A percentile compares a stretch with the other conserved stretches of the same genome.
These are phyloP conservation scores for Pterocles gutturalis DNA, from an alignment of 2,113 vertebrate genomes.

Conservation along the genomic window DNA sequence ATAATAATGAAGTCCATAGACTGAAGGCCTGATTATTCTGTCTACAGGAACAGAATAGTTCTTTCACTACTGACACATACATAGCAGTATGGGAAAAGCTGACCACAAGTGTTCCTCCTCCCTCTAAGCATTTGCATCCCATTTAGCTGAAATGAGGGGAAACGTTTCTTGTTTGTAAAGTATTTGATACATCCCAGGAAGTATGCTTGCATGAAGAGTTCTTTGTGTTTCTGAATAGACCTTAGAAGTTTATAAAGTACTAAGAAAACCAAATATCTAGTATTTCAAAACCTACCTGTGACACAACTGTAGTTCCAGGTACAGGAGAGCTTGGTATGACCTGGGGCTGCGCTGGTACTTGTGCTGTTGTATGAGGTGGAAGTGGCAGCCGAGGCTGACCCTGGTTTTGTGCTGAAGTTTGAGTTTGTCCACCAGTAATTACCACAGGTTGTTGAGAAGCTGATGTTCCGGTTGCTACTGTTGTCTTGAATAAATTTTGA, in stretches of 20 bases:
- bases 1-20: neutral
- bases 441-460: constrained; percentile 76
- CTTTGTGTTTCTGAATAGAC: neutral
- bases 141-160: neutral
- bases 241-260: neutral
- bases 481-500: constrained; percentile 53
- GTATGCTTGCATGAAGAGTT: accelerated
- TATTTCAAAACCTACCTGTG: constrained; percentile 73
- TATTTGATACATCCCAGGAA: neutral
- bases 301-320: constrained; percentile 81
- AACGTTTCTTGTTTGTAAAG: neutral
- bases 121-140: neutral
- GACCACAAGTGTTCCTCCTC: neutral
- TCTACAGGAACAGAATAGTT: neutral
- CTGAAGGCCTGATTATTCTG: neutral
- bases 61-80: neutral
- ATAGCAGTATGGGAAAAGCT: neutral
- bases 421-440: constrained; percentile 38
- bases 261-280: neutral
- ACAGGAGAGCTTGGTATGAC: constrained; percentile 68
- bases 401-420: constrained; percentile 63
- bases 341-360: constrained; percentile 58
- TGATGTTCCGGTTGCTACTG: constrained; percentile 72
- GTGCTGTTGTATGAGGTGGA: constrained; percentile 36
- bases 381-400: constrained; percentile 29